Evolutionary conservation across 2,888 invertebrate species (phyloP).

Genomic region (Syritta pipiens): DNA sequence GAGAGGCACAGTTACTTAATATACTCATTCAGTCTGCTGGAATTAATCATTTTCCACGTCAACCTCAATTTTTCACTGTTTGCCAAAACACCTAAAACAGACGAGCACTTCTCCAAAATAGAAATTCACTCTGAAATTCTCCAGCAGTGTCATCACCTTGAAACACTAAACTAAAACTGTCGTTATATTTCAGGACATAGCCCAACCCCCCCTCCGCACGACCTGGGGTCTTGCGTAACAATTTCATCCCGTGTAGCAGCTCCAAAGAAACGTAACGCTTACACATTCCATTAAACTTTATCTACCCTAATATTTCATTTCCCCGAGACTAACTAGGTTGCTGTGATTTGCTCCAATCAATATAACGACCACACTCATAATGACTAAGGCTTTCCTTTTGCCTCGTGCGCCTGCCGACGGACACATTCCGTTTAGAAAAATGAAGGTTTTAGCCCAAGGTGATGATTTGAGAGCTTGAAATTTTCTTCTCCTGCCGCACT

Average conservation of each 20-base stretch:
- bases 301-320: constrained; percentile 25
- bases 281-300: constrained; percentile 43
- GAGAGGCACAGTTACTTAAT: no score
- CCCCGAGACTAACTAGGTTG: constrained; percentile 31
- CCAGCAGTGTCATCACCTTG: constrained; percentile 11
- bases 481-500: no score
- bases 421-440: constrained; percentile 11
- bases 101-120: no score
- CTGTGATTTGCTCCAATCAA: constrained; percentile 60
- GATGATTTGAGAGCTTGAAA: constrained; percentile 41
- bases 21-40: no score
- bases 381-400: background rate
- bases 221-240: background rate
- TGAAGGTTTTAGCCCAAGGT: constrained; percentile 31
- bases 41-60: no score
- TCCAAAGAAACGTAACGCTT: constrained; percentile 3
- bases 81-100: no score
- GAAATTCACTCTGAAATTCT: background rate
- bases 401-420: background rate
- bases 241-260: background rate
- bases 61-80: no score
- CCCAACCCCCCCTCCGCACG: background rate
- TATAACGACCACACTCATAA: constrained; percentile 47
- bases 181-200: constrained; percentile 1
- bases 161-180: constrained; percentile 19